Percentiles rank a stretch among this genome's conserved stretches.
phyloP scores from a whole-genome alignment of 64 coral and sea anemone species.

The Dendrophyllia cribrosa region DNA sequence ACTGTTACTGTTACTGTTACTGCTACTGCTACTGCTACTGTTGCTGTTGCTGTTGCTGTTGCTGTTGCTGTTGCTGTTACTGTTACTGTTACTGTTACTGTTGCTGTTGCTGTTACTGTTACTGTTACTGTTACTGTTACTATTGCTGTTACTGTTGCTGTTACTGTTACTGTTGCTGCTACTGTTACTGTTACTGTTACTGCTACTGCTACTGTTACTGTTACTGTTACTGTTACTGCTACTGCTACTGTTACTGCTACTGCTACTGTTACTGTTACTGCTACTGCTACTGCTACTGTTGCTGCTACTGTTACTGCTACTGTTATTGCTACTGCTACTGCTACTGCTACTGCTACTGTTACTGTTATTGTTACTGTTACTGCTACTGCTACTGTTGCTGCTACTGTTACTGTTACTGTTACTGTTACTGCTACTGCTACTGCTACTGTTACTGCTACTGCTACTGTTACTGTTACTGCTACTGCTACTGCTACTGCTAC shows the following conservation, averaged over 20 bases:
- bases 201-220: not conserved
- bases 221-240: not conserved
- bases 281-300: not conserved
- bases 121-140: not conserved
- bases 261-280: not conserved
- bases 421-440: not conserved
- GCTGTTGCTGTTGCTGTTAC: not conserved
- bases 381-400: not conserved
- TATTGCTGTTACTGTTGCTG: not conserved
- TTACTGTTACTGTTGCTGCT: not conserved
- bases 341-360: not conserved
- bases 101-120: not conserved
- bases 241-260: not conserved
- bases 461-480: not conserved
- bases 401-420: not conserved
- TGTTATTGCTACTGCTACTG: not conserved
- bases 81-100: not conserved
- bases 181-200: not conserved
- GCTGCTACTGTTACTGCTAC: not conserved
- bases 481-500: not conserved
- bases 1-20: not conserved
- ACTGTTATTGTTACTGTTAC: not conserved
- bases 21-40: not conserved
- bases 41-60: not conserved
- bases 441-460: not conserved